phyloP scores from a whole-genome alignment of 64 coral and sea anemone genomes.

The Stichodactyla helianthus region DNA sequence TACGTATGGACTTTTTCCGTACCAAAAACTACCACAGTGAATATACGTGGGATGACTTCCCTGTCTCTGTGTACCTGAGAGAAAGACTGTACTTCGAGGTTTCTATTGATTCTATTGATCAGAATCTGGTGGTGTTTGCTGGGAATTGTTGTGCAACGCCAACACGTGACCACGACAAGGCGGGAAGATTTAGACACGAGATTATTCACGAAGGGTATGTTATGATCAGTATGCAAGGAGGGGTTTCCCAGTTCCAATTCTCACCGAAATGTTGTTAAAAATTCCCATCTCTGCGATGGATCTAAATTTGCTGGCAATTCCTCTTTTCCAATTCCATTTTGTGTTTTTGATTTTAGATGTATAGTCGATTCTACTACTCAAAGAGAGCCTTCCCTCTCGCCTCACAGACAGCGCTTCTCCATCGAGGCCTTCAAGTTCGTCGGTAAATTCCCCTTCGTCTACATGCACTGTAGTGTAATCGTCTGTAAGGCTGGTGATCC shows the following conservation, averaged over 20 bases:
- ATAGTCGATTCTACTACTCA: constrained; percentile 28
- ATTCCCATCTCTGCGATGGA: too few relatives aligned
- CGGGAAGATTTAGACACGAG: constrained; percentile 41
- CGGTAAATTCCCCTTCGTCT: constrained; percentile 54
- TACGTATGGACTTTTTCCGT: constrained; percentile 58
- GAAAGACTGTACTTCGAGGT: constrained; percentile 54
- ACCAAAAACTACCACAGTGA: constrained; percentile 28
- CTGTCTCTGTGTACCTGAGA: constrained; percentile 34
- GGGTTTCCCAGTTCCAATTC: too few relatives aligned
- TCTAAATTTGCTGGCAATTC: too few relatives aligned
- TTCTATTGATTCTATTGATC: constrained; percentile 52
- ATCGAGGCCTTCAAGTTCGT: constrained; percentile 58
- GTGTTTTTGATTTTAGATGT: constrained; percentile 13
- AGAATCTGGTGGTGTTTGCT: constrained; percentile 41
- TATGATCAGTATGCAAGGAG: not conserved
- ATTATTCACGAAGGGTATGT: constrained; percentile 55
- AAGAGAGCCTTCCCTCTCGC: constrained; percentile 20
- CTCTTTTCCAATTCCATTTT: too few relatives aligned
- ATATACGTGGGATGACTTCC: constrained; percentile 54
- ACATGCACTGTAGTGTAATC: constrained; percentile 53
- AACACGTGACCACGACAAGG: constrained; percentile 56
- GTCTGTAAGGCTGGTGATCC: constrained; percentile 38
- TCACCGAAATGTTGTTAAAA: too few relatives aligned
- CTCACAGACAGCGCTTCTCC: constrained; percentile 48
- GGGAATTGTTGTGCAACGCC: constrained; percentile 53